phyloP scores from a whole-genome alignment of 2,888 invertebrate genomes.

The Lepidocyrtinus sp. region DNA sequence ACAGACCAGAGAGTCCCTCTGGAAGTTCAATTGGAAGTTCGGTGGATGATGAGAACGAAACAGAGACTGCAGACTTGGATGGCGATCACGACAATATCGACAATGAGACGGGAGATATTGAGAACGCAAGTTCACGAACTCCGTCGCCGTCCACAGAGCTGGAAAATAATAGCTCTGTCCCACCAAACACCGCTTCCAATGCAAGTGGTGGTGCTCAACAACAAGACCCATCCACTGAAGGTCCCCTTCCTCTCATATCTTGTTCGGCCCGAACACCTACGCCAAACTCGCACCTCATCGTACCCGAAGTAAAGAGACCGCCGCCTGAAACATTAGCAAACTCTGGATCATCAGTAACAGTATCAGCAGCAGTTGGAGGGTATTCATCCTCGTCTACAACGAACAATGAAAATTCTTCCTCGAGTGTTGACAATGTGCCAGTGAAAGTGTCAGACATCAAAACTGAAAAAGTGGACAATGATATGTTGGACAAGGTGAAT shows the following conservation, averaged over 20 bases:
- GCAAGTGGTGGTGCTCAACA: too few relatives aligned
- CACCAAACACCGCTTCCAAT: slow-evolving; percentile 25
- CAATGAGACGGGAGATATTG: slow-evolving; percentile 65
- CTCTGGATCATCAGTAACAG: slow-evolving; percentile 28
- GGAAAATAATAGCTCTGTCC: slow-evolving; percentile 49
- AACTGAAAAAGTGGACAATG: slow-evolving; percentile 50
- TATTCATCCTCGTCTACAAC: too few relatives aligned
- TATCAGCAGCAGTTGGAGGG: slow-evolving; percentile 22
- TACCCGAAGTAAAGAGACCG: slow-evolving; percentile 66
- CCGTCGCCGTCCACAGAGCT: slow-evolving; percentile 68
- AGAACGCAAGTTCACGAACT: slow-evolving; percentile 70
- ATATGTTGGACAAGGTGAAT: slow-evolving; percentile 16
- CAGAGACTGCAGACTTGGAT: slow-evolving; percentile 56
- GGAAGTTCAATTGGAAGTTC: slow-evolving; percentile 89
- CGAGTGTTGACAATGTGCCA: slow-evolving; percentile 36
- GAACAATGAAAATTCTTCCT: slow-evolving; percentile 47
- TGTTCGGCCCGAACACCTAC: slow-evolving; percentile 57
- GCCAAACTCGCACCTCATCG: slow-evolving; percentile 56
- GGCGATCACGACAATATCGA: slow-evolving; percentile 67
- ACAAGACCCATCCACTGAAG: slow-evolving; percentile 25
- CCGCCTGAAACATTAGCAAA: slow-evolving; percentile 27
- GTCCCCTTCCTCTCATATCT: slow-evolving; percentile 54
- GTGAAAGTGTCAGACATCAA: slow-evolving; percentile 42
- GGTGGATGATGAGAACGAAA: slow-evolving; percentile 78
- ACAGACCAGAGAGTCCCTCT: slow-evolving; percentile 83